Evolutionary conservation across 2,888 invertebrate species (phyloP), one percentile per base, ranked within the genome.

Genomic region (Neria commutata): DNA sequence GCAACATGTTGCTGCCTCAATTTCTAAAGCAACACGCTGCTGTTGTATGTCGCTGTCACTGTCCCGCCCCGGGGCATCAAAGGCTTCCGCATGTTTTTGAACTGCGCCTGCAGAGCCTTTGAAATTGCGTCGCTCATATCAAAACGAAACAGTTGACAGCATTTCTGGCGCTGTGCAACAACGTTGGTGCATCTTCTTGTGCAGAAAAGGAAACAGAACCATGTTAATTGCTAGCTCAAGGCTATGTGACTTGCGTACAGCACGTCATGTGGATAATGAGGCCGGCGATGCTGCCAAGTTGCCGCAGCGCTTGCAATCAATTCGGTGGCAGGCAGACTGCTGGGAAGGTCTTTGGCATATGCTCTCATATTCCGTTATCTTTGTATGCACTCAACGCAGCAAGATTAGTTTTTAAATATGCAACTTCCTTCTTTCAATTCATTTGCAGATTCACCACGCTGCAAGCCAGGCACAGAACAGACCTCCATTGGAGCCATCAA

Each of bases 401-500:
- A 34, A 54, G 37, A 4, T 19, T 33, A 29, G 14, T 58, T 66
- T 58, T 52, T 66, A 50, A 46, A 56, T 57, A 60, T 24, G 45
- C 16, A 56, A 63, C 50, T 56, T 58, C 34, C 51, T 55, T 56
- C 59, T 62, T 62, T 62, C 2, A 11, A 8, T 29, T 29, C 8
- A 37, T 42, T 67, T 69, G 4, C 81, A 92, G 93, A 90, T 78
- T 88, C 90, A 16, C 92, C 92, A 34, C 87, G 90, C 68, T 92
- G 93, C 74, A 88, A 87, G 64, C 86, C 87, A 3, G 91, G 91
- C 45, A 86, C 86, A 59, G 89, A 90, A 63, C 85, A 87, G 53
- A 88, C 87, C 70, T 88, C 89, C 67, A 82, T 92, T 47, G 90
- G 91, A 1, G 89, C 89, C 2, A 85, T 91, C 23, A 88, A 89